A percentile compares a stretch with the other conserved stretches of the same genome.
Conservation (phyloP, 1,140 invertebrate genomes). For the Ceratina japonica region DNA sequence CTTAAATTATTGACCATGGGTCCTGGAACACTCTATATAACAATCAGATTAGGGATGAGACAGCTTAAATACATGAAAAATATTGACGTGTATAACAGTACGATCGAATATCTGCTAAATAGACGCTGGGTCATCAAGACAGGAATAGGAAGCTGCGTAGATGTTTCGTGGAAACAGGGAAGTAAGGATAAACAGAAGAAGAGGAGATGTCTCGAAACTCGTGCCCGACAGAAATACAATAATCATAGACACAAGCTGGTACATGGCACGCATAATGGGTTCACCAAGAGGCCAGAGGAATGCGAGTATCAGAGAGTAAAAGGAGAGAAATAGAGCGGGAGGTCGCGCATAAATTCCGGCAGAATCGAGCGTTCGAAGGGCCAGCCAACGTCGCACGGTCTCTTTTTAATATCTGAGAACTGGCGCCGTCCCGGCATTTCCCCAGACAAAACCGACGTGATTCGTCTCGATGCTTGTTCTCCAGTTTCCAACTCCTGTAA, state of each 20-base stretch:
- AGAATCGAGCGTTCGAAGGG: slow-evolving; percentile 45
- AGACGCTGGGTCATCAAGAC: too few relatives aligned
- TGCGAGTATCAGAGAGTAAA: slow-evolving; percentile 16
- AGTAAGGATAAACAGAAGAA: not conserved
- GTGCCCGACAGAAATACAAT: slow-evolving; percentile 42
- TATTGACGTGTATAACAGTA: too few relatives aligned
- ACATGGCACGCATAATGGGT: slow-evolving; percentile 34
- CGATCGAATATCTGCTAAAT: not conserved
- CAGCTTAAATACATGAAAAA: too few relatives aligned
- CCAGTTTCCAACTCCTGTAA: not conserved
- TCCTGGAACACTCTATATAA: too few relatives aligned
- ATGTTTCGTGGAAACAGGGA: not conserved
- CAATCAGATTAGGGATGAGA: too few relatives aligned
- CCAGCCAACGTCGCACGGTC: not conserved
- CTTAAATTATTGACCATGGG: too few relatives aligned
- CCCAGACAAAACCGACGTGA: not conserved
- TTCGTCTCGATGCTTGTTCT: slow-evolving; percentile 2
- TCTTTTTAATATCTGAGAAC: slow-evolving; percentile 37
- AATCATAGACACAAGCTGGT: slow-evolving; percentile 35
- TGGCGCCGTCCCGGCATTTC: slow-evolving; percentile 10
- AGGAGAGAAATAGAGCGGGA: not conserved
- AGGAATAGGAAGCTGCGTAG: not conserved
- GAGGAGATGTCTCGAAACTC: slow-evolving; percentile 2
- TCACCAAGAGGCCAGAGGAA: slow-evolving; percentile 37
- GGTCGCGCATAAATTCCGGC: slow-evolving; percentile 46